phyloP scores from a whole-genome alignment of 2,888 invertebrate genomes.

The Perizoma affinitatum region DNA sequence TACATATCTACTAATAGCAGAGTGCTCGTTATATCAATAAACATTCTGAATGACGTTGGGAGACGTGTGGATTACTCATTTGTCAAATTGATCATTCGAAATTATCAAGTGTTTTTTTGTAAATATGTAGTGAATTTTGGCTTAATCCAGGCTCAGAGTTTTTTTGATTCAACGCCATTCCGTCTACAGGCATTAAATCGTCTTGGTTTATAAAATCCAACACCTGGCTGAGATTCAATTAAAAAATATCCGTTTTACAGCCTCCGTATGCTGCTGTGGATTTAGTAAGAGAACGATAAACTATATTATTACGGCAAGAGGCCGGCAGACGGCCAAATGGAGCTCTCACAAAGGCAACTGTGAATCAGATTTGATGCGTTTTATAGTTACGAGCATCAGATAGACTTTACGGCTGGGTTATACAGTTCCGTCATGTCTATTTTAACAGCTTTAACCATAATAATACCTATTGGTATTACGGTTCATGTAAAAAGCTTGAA shows the following conservation, averaged over 20 bases:
- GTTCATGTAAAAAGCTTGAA: conserved; percentile 42
- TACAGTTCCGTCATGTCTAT: conserved; percentile 43
- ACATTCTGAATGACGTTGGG: conserved; percentile 11
- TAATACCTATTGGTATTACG: conserved; percentile 40
- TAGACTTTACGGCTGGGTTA: conserved; percentile 63
- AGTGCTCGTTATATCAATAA: conserved; percentile 5
- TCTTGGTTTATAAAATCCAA: conserved; percentile 46
- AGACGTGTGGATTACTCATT: conserved; percentile 39
- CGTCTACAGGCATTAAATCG: conserved; percentile 54
- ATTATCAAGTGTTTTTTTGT: conserved; percentile 3
- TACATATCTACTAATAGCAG: conserved; percentile 6
- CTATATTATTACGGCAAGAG: conserved; percentile 59
- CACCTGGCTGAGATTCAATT: conserved; percentile 74
- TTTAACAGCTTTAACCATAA: conserved; percentile 50
- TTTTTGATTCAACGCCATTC: conserved; percentile 39
- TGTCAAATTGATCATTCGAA: conserved; percentile 37
- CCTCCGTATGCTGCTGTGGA: conserved; percentile 52
- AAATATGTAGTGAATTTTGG: conserved; percentile 8
- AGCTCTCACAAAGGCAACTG: conserved; percentile 65
- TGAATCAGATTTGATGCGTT: conserved; percentile 71
- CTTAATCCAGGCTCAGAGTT: conserved; percentile 24
- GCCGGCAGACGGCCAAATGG: conserved; percentile 59
- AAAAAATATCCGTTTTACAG: conserved; percentile 68
- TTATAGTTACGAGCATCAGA: conserved; percentile 67
- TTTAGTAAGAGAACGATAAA: conserved; percentile 72